Evolutionary conservation across 1,140 invertebrate species (phyloP), one percentile per base, ranked within the genome.

Genomic region (Drosophila persimilis): DNA sequence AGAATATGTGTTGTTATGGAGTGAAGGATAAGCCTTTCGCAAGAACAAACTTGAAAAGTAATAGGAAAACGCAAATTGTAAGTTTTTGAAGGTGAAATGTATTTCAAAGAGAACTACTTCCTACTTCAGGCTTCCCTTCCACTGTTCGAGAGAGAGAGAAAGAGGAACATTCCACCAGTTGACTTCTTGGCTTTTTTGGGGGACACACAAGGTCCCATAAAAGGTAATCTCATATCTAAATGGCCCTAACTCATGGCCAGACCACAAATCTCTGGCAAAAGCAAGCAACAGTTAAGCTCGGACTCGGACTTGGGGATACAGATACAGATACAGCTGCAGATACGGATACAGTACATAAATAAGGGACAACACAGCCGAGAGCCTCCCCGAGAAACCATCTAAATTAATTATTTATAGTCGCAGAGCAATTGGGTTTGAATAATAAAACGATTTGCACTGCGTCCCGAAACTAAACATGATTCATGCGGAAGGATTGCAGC

Each of bases 331-430:
- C 29, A 31, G 31, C 8, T 35, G 9, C 31, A 39, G 35, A 39
- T 39, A 45, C 6, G 22, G 26, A 56, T 35, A 26, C 48, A 48
- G 6, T 11, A 52, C 73, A 86, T 80, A 85, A 85, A 85, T 85
- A 86, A 80, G 9, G 50, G 53, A 63, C 67, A 6, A 20, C 48
- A 24, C 35, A 1, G 39, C 11, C 39, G 47, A 29, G 44, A 39
- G 35, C 26, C 71, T 66, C 55, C 54, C 53, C 17, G 46, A 35
- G 46, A 63, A 44, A 59, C 58, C 77, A 86, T 88, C 71, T 86
- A 86, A 86, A 86, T 86, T 86, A 86, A 86, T 86, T 86, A 86
- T 86, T 86, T 88, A 86, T 88, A 66, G 81, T 77, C 84, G 77
- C 52, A 54, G 73, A 55, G 81, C 83, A 86, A 85, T 86, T 81